Percentiles rank a stretch among this genome's conserved stretches.
These are phyloP conservation scores for Allobates femoralis DNA, from an alignment of 2,797 vertebrate genomes.

Conservation along the genomic window DNA sequence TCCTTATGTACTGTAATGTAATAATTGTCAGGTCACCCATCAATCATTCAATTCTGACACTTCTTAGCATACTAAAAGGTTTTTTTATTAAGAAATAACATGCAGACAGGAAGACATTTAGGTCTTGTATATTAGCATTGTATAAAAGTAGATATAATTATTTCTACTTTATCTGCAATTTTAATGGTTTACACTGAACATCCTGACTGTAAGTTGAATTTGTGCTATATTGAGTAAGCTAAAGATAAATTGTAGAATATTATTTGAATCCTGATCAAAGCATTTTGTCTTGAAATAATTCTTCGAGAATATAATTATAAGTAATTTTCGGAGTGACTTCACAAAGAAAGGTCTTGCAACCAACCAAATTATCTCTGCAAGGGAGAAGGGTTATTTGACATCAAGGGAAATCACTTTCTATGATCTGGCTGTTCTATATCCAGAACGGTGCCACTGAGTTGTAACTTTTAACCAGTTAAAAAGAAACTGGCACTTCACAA, in stretches of 20 bases:
- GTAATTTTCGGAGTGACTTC: constrained; percentile 40
- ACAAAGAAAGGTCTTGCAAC: constrained; percentile 36
- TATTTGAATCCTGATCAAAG: constrained; percentile 49
- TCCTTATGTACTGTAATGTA: too few relatives aligned
- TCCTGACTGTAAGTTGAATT: neutral
- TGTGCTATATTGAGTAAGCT: neutral
- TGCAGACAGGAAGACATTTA: neutral
- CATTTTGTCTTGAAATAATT: constrained; percentile 12
- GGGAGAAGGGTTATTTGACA: constrained; percentile 40
- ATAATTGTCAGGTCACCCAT: too few relatives aligned
- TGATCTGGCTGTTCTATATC: constrained; percentile 21
- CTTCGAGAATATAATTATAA: constrained; percentile 42
- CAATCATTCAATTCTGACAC: too few relatives aligned
- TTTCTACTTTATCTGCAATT: neutral
- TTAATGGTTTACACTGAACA: neutral
- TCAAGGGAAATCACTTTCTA: constrained; percentile 43
- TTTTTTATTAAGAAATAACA: too few relatives aligned
- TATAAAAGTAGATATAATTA: neutral
- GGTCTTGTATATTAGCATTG: neutral
- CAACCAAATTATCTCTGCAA: constrained; percentile 37
- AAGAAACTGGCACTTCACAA: neutral
- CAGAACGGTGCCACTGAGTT: neutral
- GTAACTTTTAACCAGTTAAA: constrained; percentile 3
- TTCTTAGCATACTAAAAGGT: too few relatives aligned
- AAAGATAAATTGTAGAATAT: neutral